These are phyloP conservation scores for Drosophila acutilabella DNA, from an alignment of 2,888 invertebrate species.

Conservation along the genomic window DNA sequence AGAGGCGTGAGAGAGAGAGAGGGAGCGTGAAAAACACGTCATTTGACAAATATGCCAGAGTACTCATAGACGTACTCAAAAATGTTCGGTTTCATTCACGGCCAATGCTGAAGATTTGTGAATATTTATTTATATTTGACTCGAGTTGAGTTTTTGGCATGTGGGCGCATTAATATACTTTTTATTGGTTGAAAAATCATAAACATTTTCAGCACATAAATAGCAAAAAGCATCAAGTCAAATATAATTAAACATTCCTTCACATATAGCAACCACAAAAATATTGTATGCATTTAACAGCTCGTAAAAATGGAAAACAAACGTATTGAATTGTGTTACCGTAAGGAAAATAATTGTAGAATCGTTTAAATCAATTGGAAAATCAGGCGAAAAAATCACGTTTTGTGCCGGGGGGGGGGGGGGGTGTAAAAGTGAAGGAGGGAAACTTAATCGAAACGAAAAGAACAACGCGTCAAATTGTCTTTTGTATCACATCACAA, in stretches of 20 bases:
- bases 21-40: background rate
- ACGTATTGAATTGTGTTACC: conserved; percentile 13
- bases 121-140: conserved; percentile 23
- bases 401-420: background rate
- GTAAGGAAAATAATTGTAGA: conserved; percentile 22
- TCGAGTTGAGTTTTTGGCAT: conserved; percentile 6
- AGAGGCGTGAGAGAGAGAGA: conserved; percentile 3
- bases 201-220: conserved; percentile 58
- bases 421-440: background rate
- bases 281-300: conserved; percentile 48
- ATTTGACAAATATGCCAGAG: conserved; percentile 30
- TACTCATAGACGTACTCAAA: conserved; percentile 18
- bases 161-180: conserved; percentile 50
- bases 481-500: conserved; percentile 72
- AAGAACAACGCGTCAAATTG: conserved; percentile 63
- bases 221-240: conserved; percentile 55
- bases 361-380: conserved; percentile 32
- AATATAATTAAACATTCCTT: conserved; percentile 29
- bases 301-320: conserved; percentile 47
- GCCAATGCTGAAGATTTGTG: conserved; percentile 30
- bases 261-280: background rate
- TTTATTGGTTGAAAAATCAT: conserved; percentile 48
- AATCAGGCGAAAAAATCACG: conserved; percentile 16
- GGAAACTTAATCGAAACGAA: conserved; percentile 65
- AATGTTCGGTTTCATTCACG: conserved; percentile 48